A percentile compares a stretch with the other conserved stretches of the same genome.
Evolutionary conservation across 2,113 vertebrate species (phyloP).

Genomic region (Notarius quadriscutis): DNA sequence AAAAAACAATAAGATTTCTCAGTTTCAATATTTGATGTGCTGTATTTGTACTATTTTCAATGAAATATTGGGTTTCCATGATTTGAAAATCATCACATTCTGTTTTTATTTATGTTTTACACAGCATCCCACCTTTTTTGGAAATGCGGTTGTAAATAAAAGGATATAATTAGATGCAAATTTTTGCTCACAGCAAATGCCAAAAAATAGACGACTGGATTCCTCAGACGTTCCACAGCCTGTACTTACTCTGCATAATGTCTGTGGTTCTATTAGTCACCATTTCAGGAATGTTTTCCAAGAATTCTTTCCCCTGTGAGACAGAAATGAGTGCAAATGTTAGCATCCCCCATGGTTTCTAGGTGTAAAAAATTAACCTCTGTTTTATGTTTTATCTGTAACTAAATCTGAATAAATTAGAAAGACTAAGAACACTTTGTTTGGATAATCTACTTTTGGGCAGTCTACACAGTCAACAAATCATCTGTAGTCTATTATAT

Average conservation of each 20-base stretch:
- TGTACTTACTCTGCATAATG: conserved; percentile 72
- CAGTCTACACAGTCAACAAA: neutral
- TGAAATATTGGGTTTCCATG: too few relatives aligned
- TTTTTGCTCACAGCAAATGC: neutral
- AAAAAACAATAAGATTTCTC: too few relatives aligned
- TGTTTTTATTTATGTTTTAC: too few relatives aligned
- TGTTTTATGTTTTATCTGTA: neutral
- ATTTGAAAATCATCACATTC: too few relatives aligned
- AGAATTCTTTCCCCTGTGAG: conserved; percentile 66
- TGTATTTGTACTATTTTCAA: too few relatives aligned
- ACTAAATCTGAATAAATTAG: neutral
- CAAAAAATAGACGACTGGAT: neutral
- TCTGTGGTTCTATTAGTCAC: conserved; percentile 69
- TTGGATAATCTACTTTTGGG: neutral
- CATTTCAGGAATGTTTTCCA: conserved; percentile 58
- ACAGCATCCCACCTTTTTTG: too few relatives aligned
- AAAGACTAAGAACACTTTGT: neutral
- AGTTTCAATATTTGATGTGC: too few relatives aligned
- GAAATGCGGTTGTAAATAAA: neutral
- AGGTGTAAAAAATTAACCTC: neutral
- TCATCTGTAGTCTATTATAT: neutral
- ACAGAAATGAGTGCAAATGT: neutral
- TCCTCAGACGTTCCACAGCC: neutral
- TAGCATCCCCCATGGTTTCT: too few relatives aligned
- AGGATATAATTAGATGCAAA: conserved; percentile 1